Evolutionary conservation across 1,140 invertebrate genomes (phyloP), one percentile per base, ranked within the genome.

Genomic region (Cephus cinctus): DNA sequence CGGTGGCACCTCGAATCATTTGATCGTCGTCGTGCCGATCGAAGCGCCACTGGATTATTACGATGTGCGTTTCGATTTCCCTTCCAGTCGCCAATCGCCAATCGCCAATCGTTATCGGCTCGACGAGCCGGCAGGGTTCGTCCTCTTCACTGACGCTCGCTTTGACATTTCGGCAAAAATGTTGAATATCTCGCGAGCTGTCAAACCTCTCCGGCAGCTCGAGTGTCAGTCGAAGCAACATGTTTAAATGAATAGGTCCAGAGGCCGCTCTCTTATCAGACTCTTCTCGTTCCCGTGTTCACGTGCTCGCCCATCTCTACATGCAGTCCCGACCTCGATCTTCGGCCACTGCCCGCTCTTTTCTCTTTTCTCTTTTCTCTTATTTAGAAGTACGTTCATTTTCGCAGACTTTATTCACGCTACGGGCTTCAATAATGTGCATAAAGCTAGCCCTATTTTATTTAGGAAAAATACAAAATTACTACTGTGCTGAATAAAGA

Each of bases 201-300:
- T 27, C 25, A 27, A 27, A 27, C 6, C 25, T 8, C 6, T 27
- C 25, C 25, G 25, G n/a, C n/a, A n/a, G n/a, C n/a, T 22, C 8
- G 19, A 27, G 18, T 62, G 52, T 64, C 57, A 54, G n/a, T n/a
- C n/a, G n/a, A 52, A 62, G 55, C 47, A 63, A 64, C 61, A 58
- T 50, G 52, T 64, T 64, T 53, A 56, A 63, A 60, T 63, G 60
- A 64, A 63, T 59, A 62, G 55, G 45, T 54, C 51, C 45, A 53
- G 54, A 54, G 52, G 43, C 42, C 55, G 42, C 16, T 16, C 19
- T 20, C 43, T 44, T 52, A n/a, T n/a, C n/a, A n/a, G n/a, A n/a
- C n/a, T n/a, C n/a, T n/a, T n/a, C n/a, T n/a, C n/a, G n/a, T n/a
- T n/a, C n/a, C n/a, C n/a, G n/a, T n/a, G n/a, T n/a, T n/a, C n/a